Evolutionary conservation across 2,797 vertebrate genomes (phyloP).

Genomic region (Champsocephalus gunnari): DNA sequence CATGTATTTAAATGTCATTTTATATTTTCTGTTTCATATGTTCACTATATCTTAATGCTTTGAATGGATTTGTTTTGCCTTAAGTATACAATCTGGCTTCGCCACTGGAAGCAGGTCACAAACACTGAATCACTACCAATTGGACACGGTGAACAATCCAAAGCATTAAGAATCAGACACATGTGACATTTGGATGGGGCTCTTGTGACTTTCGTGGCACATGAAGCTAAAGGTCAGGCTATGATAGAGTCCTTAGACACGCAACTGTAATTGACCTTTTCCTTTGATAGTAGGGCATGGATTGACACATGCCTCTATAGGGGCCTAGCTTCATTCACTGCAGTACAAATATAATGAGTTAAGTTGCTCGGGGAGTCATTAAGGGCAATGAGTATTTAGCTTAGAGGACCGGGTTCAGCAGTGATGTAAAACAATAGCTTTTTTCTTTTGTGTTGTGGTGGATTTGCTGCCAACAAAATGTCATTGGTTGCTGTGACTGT

Average conservation of each 20-base stretch:
- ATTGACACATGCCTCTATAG: constrained; percentile 61
- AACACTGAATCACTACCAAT: constrained; percentile 29
- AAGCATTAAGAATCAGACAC: constrained; percentile 47
- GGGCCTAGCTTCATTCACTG: constrained; percentile 30
- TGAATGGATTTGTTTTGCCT: too few species aligned
- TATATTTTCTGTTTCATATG: too few species aligned
- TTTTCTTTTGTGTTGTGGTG: not conserved
- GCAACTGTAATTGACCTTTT: constrained; percentile 77
- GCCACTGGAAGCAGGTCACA: not conserved
- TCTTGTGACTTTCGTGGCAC: constrained; percentile 68
- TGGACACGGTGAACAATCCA: constrained; percentile 44
- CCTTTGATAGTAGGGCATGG: constrained; percentile 61
- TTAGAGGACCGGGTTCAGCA: constrained; percentile 22
- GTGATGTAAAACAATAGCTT: constrained; percentile 7
- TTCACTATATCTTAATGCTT: too few species aligned
- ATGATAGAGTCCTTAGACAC: constrained; percentile 75
- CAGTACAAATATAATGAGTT: constrained; percentile 61
- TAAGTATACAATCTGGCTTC: not conserved
- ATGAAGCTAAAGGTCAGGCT: constrained; percentile 77
- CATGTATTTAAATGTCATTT: too few species aligned
- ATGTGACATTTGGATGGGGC: constrained; percentile 76
- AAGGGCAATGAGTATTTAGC: constrained; percentile 23
- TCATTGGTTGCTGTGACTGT: too few species aligned
- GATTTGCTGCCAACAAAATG: too few species aligned
- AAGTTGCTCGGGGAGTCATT: constrained; percentile 64